phyloP scores from a whole-genome alignment of 2,888 invertebrate genomes.

The Dryocosmus kuriphilus region DNA sequence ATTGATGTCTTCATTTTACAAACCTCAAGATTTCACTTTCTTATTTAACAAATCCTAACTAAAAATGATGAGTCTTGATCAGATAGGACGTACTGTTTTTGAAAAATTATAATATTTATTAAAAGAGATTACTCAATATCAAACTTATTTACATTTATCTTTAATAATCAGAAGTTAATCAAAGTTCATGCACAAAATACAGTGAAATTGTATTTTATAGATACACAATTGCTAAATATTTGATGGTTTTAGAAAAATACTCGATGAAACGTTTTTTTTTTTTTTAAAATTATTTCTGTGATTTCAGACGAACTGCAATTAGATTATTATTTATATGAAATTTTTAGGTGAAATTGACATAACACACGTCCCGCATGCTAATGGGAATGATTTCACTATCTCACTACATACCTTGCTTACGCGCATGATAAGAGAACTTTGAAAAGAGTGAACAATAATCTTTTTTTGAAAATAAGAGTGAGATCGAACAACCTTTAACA shows the following conservation, averaged over 20 bases:
- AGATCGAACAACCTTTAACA: constrained; percentile 9
- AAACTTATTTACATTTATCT: not conserved
- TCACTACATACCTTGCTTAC: constrained; percentile 74
- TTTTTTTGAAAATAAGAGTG: constrained; percentile 1
- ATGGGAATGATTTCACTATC: constrained; percentile 72
- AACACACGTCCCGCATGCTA: constrained; percentile 74
- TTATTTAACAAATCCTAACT: constrained; percentile 6
- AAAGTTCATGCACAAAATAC: not conserved
- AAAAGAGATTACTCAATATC: not conserved
- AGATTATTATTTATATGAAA: constrained; percentile 52
- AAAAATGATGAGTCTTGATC: not conserved
- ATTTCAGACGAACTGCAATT: constrained; percentile 48
- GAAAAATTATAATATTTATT: not conserved
- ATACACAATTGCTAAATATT: not conserved
- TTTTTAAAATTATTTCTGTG: constrained; percentile 50
- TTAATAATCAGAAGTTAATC: not conserved
- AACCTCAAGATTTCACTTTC: not conserved
- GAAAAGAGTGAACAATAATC: constrained; percentile 54
- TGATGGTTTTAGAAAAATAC: not conserved
- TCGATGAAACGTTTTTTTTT: constrained; percentile 40
- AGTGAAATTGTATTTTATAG: not conserved
- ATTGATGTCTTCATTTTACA: constrained; percentile 28
- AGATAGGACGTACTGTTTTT: not conserved
- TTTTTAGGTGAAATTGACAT: constrained; percentile 52
- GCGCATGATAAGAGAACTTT: constrained; percentile 73